Percentiles rank a stretch among this genome's conserved stretches.
phyloP scores from a whole-genome alignment of 30 jellyfish, hydroid and myxozoan species.

The Catostylus mosaicus region DNA sequence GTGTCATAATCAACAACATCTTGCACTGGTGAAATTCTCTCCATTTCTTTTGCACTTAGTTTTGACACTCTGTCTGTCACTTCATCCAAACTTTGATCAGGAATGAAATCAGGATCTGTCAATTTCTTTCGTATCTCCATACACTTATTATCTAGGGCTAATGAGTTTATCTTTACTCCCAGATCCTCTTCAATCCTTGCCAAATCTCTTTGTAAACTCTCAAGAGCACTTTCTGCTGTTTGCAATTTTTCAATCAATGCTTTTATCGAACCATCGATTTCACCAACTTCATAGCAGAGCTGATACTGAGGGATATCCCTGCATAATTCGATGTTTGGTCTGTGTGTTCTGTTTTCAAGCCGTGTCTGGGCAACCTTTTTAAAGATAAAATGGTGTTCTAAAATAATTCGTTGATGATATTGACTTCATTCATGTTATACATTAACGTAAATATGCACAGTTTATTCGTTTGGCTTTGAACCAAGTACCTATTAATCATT shows the following conservation, averaged over 20 bases:
- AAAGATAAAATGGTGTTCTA: neutral
- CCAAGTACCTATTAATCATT: no score
- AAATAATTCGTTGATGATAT: no score
- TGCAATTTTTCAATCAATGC: slow-evolving; percentile 76
- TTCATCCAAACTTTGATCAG: slow-evolving; percentile 32
- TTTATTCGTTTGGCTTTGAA: no score
- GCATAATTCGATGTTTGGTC: slow-evolving; percentile 93
- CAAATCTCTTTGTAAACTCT: slow-evolving; percentile 72
- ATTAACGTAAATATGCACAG: no score
- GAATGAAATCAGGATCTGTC: slow-evolving; percentile 52
- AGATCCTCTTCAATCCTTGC: slow-evolving; percentile 87
- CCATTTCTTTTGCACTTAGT: slow-evolving; percentile 26
- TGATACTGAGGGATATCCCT: slow-evolving; percentile 96
- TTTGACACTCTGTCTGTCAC: slow-evolving; percentile 42
- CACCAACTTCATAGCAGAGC: slow-evolving; percentile 95
- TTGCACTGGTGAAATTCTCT: slow-evolving; percentile 35
- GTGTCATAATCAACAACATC: slow-evolving; percentile 51
- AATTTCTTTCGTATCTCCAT: slow-evolving; percentile 76
- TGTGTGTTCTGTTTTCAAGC: slow-evolving; percentile 80
- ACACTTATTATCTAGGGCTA: slow-evolving; percentile 83
- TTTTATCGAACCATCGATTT: slow-evolving; percentile 83
- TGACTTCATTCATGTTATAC: no score
- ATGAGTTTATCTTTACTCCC: slow-evolving; percentile 77
- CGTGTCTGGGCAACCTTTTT: slow-evolving; percentile 96
- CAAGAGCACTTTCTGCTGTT: slow-evolving; percentile 87